Evolutionary conservation across 2,888 invertebrate species (phyloP), one percentile per base, ranked within the genome.

Genomic region (Drosophila vallismaia): DNA sequence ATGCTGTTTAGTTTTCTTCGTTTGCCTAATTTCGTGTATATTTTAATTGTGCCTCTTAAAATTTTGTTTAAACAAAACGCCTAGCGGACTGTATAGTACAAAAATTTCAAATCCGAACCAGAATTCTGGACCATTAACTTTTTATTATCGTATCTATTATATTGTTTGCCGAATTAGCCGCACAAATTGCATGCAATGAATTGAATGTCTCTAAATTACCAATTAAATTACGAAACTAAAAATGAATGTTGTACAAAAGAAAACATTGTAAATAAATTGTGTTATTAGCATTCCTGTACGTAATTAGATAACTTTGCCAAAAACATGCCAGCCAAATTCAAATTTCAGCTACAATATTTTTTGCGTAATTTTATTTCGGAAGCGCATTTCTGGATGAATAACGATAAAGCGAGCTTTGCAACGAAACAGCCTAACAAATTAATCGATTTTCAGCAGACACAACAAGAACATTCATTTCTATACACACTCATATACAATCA

Each of bases 1-100:
- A 90, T 89, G 89, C 90, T 89, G 87, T 89, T 89, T 89, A 82
- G 75, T 75, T 60, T 48, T 51, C 46, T 42, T 69, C 48, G 57
- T 52, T 71, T 72, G 36, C 40, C 60, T 64, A 63, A 46, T 60
- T 73, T 68, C 55, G 50, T 66, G 63, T 64, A 52, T 60, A 71
- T 50, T 71, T 71, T 71, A 48, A 60, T 60, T 60, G 57, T 58
- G 60, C 64, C 63, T 62, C 29, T 62, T 62, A 24, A 33, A 33
- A 54, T 75, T 14, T 68, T 68, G 51, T 46, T 68, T 68, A 44
- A 63, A 63, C 63, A 63, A 63, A 36, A 50, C 38, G 60, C 60
- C 60, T 42, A 48, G 60, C 60, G 60, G 29, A 51, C 31, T 64
- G 64, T 64, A 64, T 19, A 19, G 19, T 19, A 19, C 19, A 19